Base-by-base conservation (phyloP, 2,797 vertebrate genomes). In the Notolepis coatsorum region DNA sequence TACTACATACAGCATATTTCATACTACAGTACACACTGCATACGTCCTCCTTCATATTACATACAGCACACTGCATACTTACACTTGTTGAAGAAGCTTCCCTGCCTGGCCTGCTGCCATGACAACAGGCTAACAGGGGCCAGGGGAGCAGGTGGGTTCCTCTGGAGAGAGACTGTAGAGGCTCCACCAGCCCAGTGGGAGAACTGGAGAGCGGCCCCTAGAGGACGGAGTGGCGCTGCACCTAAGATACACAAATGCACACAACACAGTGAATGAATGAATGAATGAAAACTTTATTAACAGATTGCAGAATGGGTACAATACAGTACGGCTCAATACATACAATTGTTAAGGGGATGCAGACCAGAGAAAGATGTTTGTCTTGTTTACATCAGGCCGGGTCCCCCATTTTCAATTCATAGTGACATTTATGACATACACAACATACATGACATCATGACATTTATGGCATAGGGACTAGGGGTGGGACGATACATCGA, bases 21-120 rank as follows among this genome's bases (percentile, higher is more conserved):
- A 24, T 3, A 65, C 87, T 82, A 30, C 15, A 35, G 18, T 20
- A 15, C 18, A 13, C 30, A 23, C 17, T 2, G 9, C 5, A 24
- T 3, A 65, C 87, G n/a, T n/a, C n/a, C n/a, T n/a, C n/a, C n/a
- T n/a, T n/a, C n/a, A n/a, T n/a, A n/a, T n/a, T n/a, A n/a, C n/a
- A 30, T 17, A 35, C 21, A 25, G 21, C 18, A 13, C 30, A 23
- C 17, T 2, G 9, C 5, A 24, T 3, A 65, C 87, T 82, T 71
- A 93, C 92, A 15, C 71, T 93, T 93, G 72, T 92, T 93, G 75
- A 93, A 93, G 75, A 93, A 93, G 82, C 92, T 93, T 67, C 87
- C 45, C 0, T 88, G 82, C 39, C 92, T 81, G 61, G 51, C 82
- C 66, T 90, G 91, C 67, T 84, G 88, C 82, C 84, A 84, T 0